Evolutionary conservation across 2,113 vertebrate species (phyloP), one percentile per base, ranked within the genome.

Genomic region (Mohoua ochrocephala): DNA sequence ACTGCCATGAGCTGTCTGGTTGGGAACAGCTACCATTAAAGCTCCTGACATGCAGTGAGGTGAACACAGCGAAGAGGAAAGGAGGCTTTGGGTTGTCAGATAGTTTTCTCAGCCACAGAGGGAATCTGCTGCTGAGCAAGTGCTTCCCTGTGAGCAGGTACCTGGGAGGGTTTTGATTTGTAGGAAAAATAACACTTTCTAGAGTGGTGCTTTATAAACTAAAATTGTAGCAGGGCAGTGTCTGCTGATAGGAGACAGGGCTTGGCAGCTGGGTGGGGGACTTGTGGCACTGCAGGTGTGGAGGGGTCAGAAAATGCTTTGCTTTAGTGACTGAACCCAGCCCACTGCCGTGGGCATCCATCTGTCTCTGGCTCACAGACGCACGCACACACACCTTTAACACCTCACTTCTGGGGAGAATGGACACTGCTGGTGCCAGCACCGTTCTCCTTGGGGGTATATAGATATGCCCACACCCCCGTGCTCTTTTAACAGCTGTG

Each of bases 281-380:
- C 28, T 26, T 33, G 35, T 59, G 85, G 18, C 23, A 11, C 74
- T 67, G 52, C 6, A 13, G 39, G 22, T 17, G 13, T 35, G 57
- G 49, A 91, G 27, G 20, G 54, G 6, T 23, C 49, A 35, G 42
- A 39, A 69, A 28, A 54, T 53, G 37, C 39, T 91, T 79, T 1
- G 1, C 37, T 79, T 14, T 47, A 42, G 44, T 23, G 39, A 42
- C 12, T 1, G 5, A 42, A 80, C 45, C 49, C 61, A 91, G 33
- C 61, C 28, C 22, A 8, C 15, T 1, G 5, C 11, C 13, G 24
- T 31, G 47, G 11, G 39, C 2, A 7, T 79, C 61, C 1, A 0
- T 61, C 74, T 78, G 41, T 39, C 61, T 53, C 24, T 63, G 67
- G 33, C 63, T 93, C 31, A 8, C 41, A 31, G 35, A 8, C 37